Conservation (phyloP, 2,797 vertebrate species). For the Gymnoscopelus braueri region DNA sequence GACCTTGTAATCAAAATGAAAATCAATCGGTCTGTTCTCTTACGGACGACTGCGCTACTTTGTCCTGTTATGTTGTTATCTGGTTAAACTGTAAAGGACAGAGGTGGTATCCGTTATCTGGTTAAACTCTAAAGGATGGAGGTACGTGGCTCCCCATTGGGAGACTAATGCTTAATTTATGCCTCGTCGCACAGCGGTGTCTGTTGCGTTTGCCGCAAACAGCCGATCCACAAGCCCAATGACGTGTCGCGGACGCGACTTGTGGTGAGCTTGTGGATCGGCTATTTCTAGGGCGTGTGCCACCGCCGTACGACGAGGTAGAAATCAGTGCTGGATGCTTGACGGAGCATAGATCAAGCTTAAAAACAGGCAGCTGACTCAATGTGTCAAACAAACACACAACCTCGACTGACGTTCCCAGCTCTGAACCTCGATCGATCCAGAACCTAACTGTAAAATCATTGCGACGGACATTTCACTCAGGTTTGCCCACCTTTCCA, state of each 20-base stretch:
- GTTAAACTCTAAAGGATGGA: too few relatives aligned
- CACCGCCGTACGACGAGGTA: constrained; percentile 2
- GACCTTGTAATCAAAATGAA: constrained; percentile 67
- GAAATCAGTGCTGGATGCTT: background rate
- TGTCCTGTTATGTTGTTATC: constrained; percentile 45
- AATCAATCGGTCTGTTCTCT: constrained; percentile 57
- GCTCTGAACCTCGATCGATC: constrained; percentile 57
- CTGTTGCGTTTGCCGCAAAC: too few relatives aligned
- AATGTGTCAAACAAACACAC: constrained; percentile 55
- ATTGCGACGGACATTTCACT: constrained; percentile 76
- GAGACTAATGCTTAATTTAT: too few relatives aligned
- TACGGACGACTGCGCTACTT: constrained; percentile 45
- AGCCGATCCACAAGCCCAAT: too few relatives aligned
- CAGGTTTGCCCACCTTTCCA: constrained; percentile 74
- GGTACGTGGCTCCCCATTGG: too few relatives aligned
- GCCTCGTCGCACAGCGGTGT: too few relatives aligned
- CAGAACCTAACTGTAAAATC: constrained; percentile 70
- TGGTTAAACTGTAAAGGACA: constrained; percentile 50
- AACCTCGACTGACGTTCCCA: constrained; percentile 50
- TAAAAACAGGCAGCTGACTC: constrained; percentile 68
- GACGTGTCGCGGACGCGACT: too few relatives aligned
- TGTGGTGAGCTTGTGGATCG: too few relatives aligned
- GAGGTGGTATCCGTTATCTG: constrained; percentile 45
- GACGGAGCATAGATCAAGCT: too few relatives aligned
- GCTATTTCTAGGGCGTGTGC: too few relatives aligned